Base-by-base conservation (phyloP, 2,888 invertebrate species). In the Morinoia aosen region DNA sequence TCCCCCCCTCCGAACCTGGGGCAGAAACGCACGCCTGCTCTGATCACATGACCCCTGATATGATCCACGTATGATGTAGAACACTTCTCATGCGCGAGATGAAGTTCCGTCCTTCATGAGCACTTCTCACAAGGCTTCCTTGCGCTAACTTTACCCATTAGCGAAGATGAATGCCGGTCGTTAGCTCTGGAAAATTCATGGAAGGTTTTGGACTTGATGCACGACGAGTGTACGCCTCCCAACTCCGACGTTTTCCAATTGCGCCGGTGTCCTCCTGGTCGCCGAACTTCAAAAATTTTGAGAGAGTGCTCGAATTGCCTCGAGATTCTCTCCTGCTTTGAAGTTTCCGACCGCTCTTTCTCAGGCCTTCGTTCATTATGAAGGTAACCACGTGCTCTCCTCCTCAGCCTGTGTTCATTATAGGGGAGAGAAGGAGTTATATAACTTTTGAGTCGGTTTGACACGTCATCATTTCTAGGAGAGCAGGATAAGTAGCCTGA, bases 81-180 rank as follows among this genome's bases (percentile, higher is more conserved):
- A 93, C n/a, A 33, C 56, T 93, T 93, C 93, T 57, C 57, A 93
- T 93, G 93, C 93, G 48, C n/a, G 33, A 93, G 93, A 93, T 57
- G 93, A 93, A 93, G 57, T 93, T 93, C 93, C 93, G 16, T 93
- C 93, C 93, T 93, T 93, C 93, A 90, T 90, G 90, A 90, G 90
- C 90, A 93, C 93, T 93, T 93, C 93, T 56, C 93, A 57, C 93
- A 93, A 93, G 90, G 90, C 90, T 90, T 90, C 93, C 57, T 57
- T 56, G 57, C 33, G 25, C 57, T 93, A 93, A 93, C 93, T 93
- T 93, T 93, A 56, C 93, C 93, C 93, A 93, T 93, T 93, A 93
- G 93, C 56, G 93, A 93, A 93, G 93, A 93, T 93, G 93, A 93
- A 93, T 93, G 93, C 93, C 33, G 93, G 93, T 93, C 93, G 93